phyloP scores from a whole-genome alignment of 2,113 vertebrate genomes.

The Microcebus lehilahytsara region DNA sequence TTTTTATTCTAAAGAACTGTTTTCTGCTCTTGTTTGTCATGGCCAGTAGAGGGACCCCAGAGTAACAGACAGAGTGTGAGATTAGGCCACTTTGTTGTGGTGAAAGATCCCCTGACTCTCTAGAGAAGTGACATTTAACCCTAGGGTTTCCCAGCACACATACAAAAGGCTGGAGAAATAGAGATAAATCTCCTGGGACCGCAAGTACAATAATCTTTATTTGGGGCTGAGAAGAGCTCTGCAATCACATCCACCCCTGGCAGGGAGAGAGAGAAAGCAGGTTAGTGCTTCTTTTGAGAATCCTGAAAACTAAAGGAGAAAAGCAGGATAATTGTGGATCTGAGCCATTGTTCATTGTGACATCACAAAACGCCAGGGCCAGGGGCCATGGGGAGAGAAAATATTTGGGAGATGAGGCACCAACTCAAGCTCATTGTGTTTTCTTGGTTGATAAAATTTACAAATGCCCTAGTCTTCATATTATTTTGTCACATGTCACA shows the following conservation, averaged over 20 bases:
- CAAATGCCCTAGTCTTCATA: background rate
- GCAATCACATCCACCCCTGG: background rate
- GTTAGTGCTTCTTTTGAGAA: background rate
- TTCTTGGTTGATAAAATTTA: background rate
- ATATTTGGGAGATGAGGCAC: no score
- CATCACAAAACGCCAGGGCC: background rate
- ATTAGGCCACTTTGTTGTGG: background rate
- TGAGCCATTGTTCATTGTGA: background rate
- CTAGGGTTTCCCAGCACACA: slow-evolving; percentile 18
- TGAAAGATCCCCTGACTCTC: background rate
- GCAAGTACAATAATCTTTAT: background rate
- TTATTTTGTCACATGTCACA: background rate
- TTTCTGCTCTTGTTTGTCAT: background rate
- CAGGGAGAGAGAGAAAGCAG: background rate
- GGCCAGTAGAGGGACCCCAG: slow-evolving; percentile 20
- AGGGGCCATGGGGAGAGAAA: background rate
- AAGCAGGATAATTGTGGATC: background rate
- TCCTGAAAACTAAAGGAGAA: background rate
- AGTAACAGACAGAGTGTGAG: background rate
- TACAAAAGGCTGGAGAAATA: background rate
- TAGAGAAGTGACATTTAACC: slow-evolving; percentile 17
- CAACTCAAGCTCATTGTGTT: background rate
- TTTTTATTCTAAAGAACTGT: background rate
- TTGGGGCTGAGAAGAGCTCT: background rate
- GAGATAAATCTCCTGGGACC: background rate